Conservation (phyloP, 1,140 invertebrate species). For the Drosophila truncata region DNA sequence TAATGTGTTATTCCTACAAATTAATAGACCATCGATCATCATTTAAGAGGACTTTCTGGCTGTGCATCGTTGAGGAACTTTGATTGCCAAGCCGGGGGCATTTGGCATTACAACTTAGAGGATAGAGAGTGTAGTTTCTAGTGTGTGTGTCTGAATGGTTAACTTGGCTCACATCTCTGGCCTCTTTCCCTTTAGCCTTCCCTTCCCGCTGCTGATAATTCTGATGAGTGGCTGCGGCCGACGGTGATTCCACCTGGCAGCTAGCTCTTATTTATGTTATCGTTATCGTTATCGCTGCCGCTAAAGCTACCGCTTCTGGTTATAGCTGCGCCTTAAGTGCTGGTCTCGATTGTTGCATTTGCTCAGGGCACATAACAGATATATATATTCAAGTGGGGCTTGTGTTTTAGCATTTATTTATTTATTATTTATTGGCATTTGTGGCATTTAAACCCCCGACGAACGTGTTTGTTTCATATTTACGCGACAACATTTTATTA, state of each 20-base stretch:
- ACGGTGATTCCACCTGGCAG: conserved; percentile 30
- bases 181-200: neutral
- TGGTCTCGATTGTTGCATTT: conserved; percentile 42
- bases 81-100: conserved; percentile 65
- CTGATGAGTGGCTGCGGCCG: conserved; percentile 45
- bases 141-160: conserved; percentile 29
- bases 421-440: conserved; percentile 23
- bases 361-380: conserved; percentile 39
- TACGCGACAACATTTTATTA: conserved; percentile 70
- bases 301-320: conserved; percentile 23
- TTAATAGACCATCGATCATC: conserved; percentile 22
- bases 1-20: neutral
- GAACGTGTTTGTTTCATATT: conserved; percentile 69
- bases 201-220: conserved; percentile 1
- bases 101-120: conserved; percentile 40
- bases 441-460: conserved; percentile 27
- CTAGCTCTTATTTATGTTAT: conserved; percentile 46
- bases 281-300: conserved; percentile 23
- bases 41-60: conserved; percentile 15
- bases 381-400: conserved; percentile 46
- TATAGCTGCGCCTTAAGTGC: conserved; percentile 19
- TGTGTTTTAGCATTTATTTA: conserved; percentile 17
- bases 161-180: conserved; percentile 57
- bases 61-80: conserved; percentile 39
- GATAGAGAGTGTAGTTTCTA: neutral